phyloP scores from a whole-genome alignment of 2,113 vertebrate genomes.

The Gobius niger region DNA sequence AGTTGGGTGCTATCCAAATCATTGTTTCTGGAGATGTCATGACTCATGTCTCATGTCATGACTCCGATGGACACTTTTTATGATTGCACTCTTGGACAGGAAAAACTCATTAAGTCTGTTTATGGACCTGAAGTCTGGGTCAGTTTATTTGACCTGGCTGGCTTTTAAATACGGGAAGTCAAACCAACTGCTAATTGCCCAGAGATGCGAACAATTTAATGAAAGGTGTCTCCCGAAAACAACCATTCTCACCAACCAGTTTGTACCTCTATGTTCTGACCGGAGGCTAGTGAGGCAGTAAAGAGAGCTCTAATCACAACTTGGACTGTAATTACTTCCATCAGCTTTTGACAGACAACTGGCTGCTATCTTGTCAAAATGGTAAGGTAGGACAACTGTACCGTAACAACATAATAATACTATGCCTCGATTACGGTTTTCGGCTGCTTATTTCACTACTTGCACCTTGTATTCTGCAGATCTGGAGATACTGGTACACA shows the following conservation, averaged over 20 bases:
- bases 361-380: constrained; percentile 62
- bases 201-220: constrained; percentile 6
- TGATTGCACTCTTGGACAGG: constrained; percentile 58
- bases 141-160: constrained; percentile 66
- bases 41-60: constrained; percentile 45
- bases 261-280: background rate
- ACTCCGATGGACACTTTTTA: constrained; percentile 64
- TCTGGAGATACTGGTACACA: no score
- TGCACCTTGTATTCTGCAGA: no score
- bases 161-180: constrained; percentile 72
- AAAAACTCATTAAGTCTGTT: constrained; percentile 68
- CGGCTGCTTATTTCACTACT: no score
- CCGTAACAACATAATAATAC: no score
- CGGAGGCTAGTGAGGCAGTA: constrained; percentile 58
- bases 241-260: background rate
- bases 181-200: constrained; percentile 31
- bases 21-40: constrained; percentile 40
- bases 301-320: constrained; percentile 76
- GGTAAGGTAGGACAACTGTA: background rate
- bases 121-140: constrained; percentile 67
- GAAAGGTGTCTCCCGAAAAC: background rate
- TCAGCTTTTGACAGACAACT: constrained; percentile 68
- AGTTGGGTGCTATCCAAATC: constrained; percentile 51
- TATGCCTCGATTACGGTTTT: no score
- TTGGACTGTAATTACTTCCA: constrained; percentile 73